Base-by-base conservation (phyloP, 2,888 invertebrate species). In the Euspilapteryx auroguttella region DNA sequence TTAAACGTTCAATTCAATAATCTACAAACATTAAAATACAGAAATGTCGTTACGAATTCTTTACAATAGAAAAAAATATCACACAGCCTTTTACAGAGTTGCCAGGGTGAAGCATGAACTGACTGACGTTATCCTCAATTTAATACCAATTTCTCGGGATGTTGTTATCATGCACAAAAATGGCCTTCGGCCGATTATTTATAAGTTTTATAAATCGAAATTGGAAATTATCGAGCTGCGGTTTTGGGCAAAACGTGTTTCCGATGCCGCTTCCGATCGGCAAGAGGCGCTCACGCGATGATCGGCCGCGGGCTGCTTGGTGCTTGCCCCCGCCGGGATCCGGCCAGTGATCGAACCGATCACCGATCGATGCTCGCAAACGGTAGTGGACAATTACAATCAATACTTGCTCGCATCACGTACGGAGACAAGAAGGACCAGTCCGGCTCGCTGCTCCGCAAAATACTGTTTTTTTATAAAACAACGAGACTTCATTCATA, bases 401-500 rank as follows among this genome's bases (percentile, higher is more conserved):
- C 56, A 58, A 62, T 57, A n/a, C n/a, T n/a, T n/a, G 55, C 53
- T 49, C 45, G 49, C 40, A 45, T 41, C 48, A 46, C 49, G 53
- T 59, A 61, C 59, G 57, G 55, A 55, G 52, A 38, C 49, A 38
- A 45, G 45, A n/a, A n/a, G n/a, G n/a, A n/a, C n/a, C n/a, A n/a
- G n/a, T n/a, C n/a, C n/a, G n/a, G n/a, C n/a, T n/a, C n/a, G n/a
- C n/a, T 47, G 48, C 47, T 52, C 57, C 47, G 55, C 52, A 55
- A 54, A 57, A 64, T 62, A 61, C 61, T 49, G 55, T 63, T 59
- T 63, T 58, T 59, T 57, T 57, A 55, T 62, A 41, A 49, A 63
- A 55, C 59, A 56, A 55, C 55, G 49, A 52, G 51, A 55, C 69
- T 71, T 66, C 73, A 73, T 73, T 73, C 73, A 73, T 69, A 69